These are phyloP conservation scores for Stenodera caucasica DNA, from an alignment of 2,888 invertebrate genomes.

Conservation along the genomic window DNA sequence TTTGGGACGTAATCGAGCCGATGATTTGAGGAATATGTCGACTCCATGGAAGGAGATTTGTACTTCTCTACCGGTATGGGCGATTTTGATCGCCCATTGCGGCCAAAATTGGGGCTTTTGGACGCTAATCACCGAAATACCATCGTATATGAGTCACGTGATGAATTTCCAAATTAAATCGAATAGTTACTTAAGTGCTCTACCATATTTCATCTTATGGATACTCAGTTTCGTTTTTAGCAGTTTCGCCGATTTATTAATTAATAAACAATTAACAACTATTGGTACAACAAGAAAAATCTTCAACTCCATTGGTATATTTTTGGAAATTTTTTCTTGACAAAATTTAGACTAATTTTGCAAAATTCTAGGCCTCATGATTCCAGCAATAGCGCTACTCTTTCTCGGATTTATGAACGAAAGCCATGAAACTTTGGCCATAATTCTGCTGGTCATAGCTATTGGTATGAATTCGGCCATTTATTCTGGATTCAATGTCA, in stretches of 20 bases:
- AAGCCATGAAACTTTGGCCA: slow-evolving; percentile 56
- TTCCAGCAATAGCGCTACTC: slow-evolving; percentile 38
- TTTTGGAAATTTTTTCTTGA: not conserved
- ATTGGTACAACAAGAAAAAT: slow-evolving; percentile 63
- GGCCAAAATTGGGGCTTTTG: slow-evolving; percentile 82
- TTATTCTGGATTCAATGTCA: slow-evolving; percentile 75
- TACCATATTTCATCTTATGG: slow-evolving; percentile 76
- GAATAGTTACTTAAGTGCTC: slow-evolving; percentile 68
- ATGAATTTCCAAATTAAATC: slow-evolving; percentile 71
- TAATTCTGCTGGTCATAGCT: slow-evolving; percentile 68
- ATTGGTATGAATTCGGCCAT: slow-evolving; percentile 76
- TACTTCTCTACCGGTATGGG: slow-evolving; percentile 76
- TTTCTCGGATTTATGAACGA: slow-evolving; percentile 38
- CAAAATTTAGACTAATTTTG: not conserved
- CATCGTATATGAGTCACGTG: slow-evolving; percentile 75
- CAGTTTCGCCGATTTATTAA: slow-evolving; percentile 63
- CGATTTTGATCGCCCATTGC: slow-evolving; percentile 70
- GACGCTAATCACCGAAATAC: slow-evolving; percentile 80
- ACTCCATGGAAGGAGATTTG: slow-evolving; percentile 78
- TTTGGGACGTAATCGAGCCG: slow-evolving; percentile 30
- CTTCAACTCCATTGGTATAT: slow-evolving; percentile 58
- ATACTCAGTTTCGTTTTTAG: slow-evolving; percentile 71
- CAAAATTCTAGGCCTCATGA: slow-evolving; percentile 55
- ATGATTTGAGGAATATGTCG: slow-evolving; percentile 35
- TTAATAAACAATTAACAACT: slow-evolving; percentile 54